Evolutionary conservation across 2,888 invertebrate genomes (phyloP), one percentile per base, ranked within the genome.

Genomic region (Drosophila maculinotata): DNA sequence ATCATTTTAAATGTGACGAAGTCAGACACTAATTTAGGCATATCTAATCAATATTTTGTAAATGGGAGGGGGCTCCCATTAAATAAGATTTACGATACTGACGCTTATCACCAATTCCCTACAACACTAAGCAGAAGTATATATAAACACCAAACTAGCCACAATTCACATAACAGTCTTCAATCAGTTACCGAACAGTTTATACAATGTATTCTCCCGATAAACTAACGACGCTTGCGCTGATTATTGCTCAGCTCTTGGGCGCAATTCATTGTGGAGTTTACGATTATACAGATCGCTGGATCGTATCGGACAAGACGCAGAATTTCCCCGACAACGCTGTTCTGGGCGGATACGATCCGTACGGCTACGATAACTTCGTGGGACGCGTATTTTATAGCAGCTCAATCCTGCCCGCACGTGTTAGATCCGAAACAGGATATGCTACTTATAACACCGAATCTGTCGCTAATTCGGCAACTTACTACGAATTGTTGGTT

Each of bases 341-440:
- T 0, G 71, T 78, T 3, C 8, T 64, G 0, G 80, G 78, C 2
- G 77, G 80, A 7, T 15, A 52, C 15, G 75, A 78, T 45, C 4
- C 68, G 1, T 9, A 31, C 0, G 78, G 78, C 8, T 77, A 74
- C 31, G 38, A 71, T 20, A 73, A 28, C 47, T 78, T 28, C 20
- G 78, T 78, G 20, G 77, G 77, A 1, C 80, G 77, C n/a, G 17
- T 26, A 0, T 0, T 0, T 0, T 63, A 65, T 30, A 10, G 12
- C 12, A 20, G 23, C 15, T 45, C 31, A 3, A 2, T 74, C 5
- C 17, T 70, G 20, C 77, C 77, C 0, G 77, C 75, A 1, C 75
- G 77, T 4, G 48, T 77, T 6, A 47, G 70, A 5, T 59, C 78
- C 0, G 77, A 77, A 12, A 25, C 68, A 7, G 57, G 38, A 10